A percentile compares a stretch with the other conserved stretches of the same genome.
These are phyloP conservation scores for Calephelis perditalis DNA, from an alignment of 2,888 invertebrate species.

Conservation along the genomic window DNA sequence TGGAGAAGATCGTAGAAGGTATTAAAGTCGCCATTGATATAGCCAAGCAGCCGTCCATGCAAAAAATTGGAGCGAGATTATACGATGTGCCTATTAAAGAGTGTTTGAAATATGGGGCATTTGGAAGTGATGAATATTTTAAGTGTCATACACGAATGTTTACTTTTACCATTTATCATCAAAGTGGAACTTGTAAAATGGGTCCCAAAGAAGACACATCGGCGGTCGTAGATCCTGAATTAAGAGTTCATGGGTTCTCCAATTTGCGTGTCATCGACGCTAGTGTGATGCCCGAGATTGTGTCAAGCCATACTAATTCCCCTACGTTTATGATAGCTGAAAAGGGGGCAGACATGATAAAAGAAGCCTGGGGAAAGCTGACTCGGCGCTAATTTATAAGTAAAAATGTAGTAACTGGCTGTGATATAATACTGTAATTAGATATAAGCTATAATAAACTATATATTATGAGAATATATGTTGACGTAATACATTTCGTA, in stretches of 20 bases:
- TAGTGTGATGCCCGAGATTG: conserved; percentile 87
- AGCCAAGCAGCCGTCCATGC: conserved; percentile 76
- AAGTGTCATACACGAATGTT: conserved; percentile 82
- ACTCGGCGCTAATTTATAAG: conserved; percentile 23
- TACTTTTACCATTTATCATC: conserved; percentile 84
- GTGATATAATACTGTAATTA: conserved; percentile 1
- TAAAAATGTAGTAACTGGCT: not conserved
- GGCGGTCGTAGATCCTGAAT: conserved; percentile 81
- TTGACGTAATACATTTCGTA: no score
- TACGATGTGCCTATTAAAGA: conserved; percentile 79
- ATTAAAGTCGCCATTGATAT: conserved; percentile 79
- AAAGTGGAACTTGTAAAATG: conserved; percentile 83
- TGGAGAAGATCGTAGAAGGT: conserved; percentile 81
- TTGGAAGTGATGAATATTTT: conserved; percentile 83
- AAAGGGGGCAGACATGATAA: conserved; percentile 85
- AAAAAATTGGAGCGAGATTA: conserved; percentile 76
- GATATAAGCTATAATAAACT: not conserved
- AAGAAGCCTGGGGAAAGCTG: conserved; percentile 64
- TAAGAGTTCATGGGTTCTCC: conserved; percentile 81
- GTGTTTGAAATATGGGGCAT: conserved; percentile 73
- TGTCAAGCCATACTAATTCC: conserved; percentile 87
- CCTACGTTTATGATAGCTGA: conserved; percentile 90
- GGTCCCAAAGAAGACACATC: conserved; percentile 73
- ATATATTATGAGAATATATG: no score
- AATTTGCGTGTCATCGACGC: conserved; percentile 87